phyloP scores from a whole-genome alignment of 2,888 invertebrate species.

The Conops quadrifasciatus region DNA sequence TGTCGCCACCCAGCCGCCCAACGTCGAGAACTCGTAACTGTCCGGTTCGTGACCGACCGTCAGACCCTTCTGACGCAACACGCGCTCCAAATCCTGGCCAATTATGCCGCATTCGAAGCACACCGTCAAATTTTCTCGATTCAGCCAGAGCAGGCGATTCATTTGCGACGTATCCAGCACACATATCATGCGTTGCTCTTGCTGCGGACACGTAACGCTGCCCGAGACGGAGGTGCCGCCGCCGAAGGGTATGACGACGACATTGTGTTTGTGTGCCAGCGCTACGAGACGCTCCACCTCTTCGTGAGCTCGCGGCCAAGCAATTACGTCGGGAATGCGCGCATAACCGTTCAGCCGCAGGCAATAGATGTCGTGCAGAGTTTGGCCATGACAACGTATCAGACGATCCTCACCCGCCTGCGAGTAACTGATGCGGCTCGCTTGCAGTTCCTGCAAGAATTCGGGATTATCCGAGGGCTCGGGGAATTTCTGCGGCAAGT shows the following conservation, averaged over 20 bases:
- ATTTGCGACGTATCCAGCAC: slow-evolving; percentile 94
- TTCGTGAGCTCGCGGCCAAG: slow-evolving; percentile 91
- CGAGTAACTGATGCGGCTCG: slow-evolving; percentile 71
- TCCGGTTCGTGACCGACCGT: slow-evolving; percentile 98
- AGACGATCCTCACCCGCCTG: slow-evolving; percentile 83
- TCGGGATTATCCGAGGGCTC: slow-evolving; percentile 71
- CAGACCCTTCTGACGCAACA: slow-evolving; percentile 78
- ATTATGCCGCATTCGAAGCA: slow-evolving; percentile 91
- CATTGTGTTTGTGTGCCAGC: slow-evolving; percentile 76
- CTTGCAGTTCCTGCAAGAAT: slow-evolving; percentile 70
- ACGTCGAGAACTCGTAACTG: slow-evolving; percentile 94
- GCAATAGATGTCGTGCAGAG: slow-evolving; percentile 85
- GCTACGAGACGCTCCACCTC: slow-evolving; percentile 84
- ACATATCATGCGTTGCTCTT: slow-evolving; percentile 82
- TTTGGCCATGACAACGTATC: slow-evolving; percentile 91
- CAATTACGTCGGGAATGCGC: slow-evolving; percentile 91
- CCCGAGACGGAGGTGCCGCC: slow-evolving; percentile 95
- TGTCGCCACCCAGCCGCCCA: slow-evolving; percentile 98
- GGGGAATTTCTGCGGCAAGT: slow-evolving; percentile 73
- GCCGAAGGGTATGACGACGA: slow-evolving; percentile 92
- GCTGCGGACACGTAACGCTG: slow-evolving; percentile 82
- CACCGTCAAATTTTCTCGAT: slow-evolving; percentile 81
- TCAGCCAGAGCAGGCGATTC: slow-evolving; percentile 95
- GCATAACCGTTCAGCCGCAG: slow-evolving; percentile 78
- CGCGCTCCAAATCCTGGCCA: slow-evolving; percentile 92